A percentile compares a stretch with the other conserved stretches of the same genome.
Evolutionary conservation across 1,140 invertebrate species (phyloP).

Genomic region (Zeugodacus cucurbitae): DNA sequence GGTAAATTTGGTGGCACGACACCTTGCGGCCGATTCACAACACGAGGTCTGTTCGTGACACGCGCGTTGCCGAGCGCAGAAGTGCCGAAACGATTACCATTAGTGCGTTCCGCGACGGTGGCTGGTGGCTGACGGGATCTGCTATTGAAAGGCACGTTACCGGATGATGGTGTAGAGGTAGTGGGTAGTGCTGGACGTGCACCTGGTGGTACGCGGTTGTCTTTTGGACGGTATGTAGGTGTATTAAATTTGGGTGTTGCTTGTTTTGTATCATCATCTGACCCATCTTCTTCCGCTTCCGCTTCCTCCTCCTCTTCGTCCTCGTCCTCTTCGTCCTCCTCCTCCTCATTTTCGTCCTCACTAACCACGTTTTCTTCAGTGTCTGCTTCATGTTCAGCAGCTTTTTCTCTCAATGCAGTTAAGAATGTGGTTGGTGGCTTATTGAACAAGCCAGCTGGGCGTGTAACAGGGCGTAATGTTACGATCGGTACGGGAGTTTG

Average conservation of each 20-base stretch:
- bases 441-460: conserved; percentile 37
- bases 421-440: conserved; percentile 45
- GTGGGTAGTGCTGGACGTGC: conserved; percentile 49
- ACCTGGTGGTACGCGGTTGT: conserved; percentile 56
- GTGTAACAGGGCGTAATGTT: conserved; percentile 39
- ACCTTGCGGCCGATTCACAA: conserved; percentile 57
- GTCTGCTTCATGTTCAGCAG: conserved; percentile 47
- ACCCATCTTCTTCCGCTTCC: conserved; percentile 36
- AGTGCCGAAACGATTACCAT: conserved; percentile 49
- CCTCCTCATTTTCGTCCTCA: conserved; percentile 22
- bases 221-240: conserved; percentile 50
- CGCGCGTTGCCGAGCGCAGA: background rate
- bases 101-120: background rate
- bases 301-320: conserved; percentile 49
- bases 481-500: conserved; percentile 25
- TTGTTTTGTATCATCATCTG: conserved; percentile 10
- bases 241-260: conserved; percentile 46
- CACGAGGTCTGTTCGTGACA: conserved; percentile 54
- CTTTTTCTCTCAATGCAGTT: conserved; percentile 44
- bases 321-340: conserved; percentile 46
- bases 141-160: conserved; percentile 54
- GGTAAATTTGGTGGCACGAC: conserved; percentile 55
- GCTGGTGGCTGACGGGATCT: conserved; percentile 44
- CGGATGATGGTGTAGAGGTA: conserved; percentile 45
- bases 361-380: conserved; percentile 40